Conservation (phyloP, 2,888 invertebrate genomes). For the Rhagophthalmus giganteus region DNA sequence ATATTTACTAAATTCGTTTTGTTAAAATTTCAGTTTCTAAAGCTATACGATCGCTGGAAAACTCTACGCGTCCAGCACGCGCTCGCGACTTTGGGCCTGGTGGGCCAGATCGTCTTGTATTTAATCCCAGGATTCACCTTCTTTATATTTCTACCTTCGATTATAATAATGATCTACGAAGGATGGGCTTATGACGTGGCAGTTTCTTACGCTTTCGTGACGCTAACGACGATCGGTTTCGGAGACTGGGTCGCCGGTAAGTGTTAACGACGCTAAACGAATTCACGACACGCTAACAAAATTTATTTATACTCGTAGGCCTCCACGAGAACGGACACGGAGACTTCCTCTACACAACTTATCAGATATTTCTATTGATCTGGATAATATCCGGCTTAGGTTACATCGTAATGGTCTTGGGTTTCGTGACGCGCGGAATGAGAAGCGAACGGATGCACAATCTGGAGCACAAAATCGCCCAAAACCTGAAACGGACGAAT, state of each 20-base stretch:
- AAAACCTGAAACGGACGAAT: conserved; percentile 78
- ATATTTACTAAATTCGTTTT: conserved; percentile 1
- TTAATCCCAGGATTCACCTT: conserved; percentile 86
- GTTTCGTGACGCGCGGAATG: conserved; percentile 79
- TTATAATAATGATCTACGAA: conserved; percentile 82
- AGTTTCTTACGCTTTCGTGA: conserved; percentile 86
- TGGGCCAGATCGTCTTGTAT: conserved; percentile 80
- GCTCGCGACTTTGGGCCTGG: conserved; percentile 70
- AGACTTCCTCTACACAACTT: conserved; percentile 65
- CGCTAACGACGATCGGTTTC: conserved; percentile 87
- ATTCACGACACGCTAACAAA: too few relatives aligned
- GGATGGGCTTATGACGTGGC: conserved; percentile 83
- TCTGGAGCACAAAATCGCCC: conserved; percentile 76
- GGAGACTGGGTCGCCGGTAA: conserved; percentile 90
- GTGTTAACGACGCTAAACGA: too few relatives aligned
- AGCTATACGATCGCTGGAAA: conserved; percentile 80
- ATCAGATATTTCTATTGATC: conserved; percentile 78
- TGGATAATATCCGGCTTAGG: conserved; percentile 94
- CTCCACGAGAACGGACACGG: conserved; percentile 57
- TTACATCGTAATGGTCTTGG: conserved; percentile 87
- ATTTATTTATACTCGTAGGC: conserved; percentile 36
- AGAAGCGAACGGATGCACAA: conserved; percentile 72
- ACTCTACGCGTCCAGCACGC: conserved; percentile 67
- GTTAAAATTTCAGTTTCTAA: conserved; percentile 72
- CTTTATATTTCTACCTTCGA: conserved; percentile 84